Percentiles rank a stretch among this genome's conserved stretches.
Evolutionary conservation across 2,888 invertebrate species (phyloP).

Genomic region (Myopa tessellatipennis): DNA sequence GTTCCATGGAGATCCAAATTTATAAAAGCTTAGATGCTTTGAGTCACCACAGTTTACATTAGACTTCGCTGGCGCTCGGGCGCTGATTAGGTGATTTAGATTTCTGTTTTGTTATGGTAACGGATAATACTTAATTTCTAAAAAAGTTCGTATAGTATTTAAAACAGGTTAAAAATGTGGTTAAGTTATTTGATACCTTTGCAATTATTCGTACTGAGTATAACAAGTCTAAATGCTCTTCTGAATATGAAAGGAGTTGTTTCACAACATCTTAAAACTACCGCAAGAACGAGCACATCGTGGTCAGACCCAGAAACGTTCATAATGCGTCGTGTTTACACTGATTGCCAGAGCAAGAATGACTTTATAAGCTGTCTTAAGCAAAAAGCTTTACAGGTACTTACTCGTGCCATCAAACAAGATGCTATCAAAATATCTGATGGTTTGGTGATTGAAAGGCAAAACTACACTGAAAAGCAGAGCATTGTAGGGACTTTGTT

Average conservation of each 20-base stretch:
- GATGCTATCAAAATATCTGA: slow-evolving; percentile 74
- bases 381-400: slow-evolving; percentile 72
- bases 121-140: too few relatives aligned
- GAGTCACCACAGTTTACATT: slow-evolving; percentile 61
- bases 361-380: slow-evolving; percentile 74
- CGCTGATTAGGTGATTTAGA: background rate
- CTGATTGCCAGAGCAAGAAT: slow-evolving; percentile 73
- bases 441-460: slow-evolving; percentile 73
- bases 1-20: slow-evolving; percentile 53
- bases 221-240: slow-evolving; percentile 22
- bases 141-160: background rate
- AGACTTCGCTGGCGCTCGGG: slow-evolving; percentile 39
- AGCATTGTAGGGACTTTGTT: slow-evolving; percentile 66
- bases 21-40: slow-evolving; percentile 61
- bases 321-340: slow-evolving; percentile 73
- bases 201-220: slow-evolving; percentile 7
- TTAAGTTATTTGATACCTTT: background rate
- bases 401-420: slow-evolving; percentile 73
- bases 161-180: slow-evolving; percentile 33
- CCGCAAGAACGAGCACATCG: slow-evolving; percentile 35
- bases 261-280: slow-evolving; percentile 43
- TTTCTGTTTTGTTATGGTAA: background rate
- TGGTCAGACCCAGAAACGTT: slow-evolving; percentile 71
- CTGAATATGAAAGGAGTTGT: slow-evolving; percentile 26
- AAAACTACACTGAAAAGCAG: slow-evolving; percentile 70